Evolutionary conservation across 2,888 invertebrate species (phyloP), one percentile per base, ranked within the genome.

Genomic region (Anagyrus pseudococci): DNA sequence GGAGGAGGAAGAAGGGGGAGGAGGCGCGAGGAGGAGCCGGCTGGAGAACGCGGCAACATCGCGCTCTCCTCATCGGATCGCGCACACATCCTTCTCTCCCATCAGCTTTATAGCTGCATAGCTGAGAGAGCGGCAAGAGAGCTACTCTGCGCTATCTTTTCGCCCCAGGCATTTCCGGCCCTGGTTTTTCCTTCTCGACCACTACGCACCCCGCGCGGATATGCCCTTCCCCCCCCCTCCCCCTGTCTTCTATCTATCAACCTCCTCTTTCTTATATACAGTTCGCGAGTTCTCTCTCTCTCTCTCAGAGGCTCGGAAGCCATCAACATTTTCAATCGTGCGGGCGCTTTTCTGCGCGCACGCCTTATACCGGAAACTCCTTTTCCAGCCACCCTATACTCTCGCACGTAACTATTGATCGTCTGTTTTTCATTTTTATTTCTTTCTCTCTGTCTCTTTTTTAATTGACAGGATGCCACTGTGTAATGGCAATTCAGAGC

Each of bases 41-140:
- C 58, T 60, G 58, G 61, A 65, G 60, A 65, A 61, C 61, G 44
- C 61, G 65, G 65, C 65, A 65, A 65, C 65, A 59, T 55, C 52
- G 64, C 63, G 58, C 54, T 8, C n/a, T n/a, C n/a, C 22, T 8
- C 37, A 17, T 15, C 8, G 8, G 23, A n/a, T 17, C n/a, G 41
- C 8, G 17, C 55, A 20, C 20, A 40, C 43, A 49, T 58, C 49
- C 58, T 37, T n/a, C n/a, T n/a, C n/a, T n/a, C n/a, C n/a, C n/a
- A n/a, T n/a, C n/a, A n/a, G n/a, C n/a, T n/a, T n/a, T n/a, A n/a
- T n/a, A n/a, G n/a, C n/a, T n/a, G n/a, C n/a, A n/a, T n/a, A n/a
- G n/a, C n/a, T n/a, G n/a, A n/a, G n/a, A n/a, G n/a, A 15, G 33
- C 29, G 6, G 33, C 33, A 15, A 10, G 33, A 13, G 10, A 10